Evolutionary conservation across 1,140 invertebrate genomes (phyloP), one percentile per base, ranked within the genome.

Genomic region (Galleria mellonella): DNA sequence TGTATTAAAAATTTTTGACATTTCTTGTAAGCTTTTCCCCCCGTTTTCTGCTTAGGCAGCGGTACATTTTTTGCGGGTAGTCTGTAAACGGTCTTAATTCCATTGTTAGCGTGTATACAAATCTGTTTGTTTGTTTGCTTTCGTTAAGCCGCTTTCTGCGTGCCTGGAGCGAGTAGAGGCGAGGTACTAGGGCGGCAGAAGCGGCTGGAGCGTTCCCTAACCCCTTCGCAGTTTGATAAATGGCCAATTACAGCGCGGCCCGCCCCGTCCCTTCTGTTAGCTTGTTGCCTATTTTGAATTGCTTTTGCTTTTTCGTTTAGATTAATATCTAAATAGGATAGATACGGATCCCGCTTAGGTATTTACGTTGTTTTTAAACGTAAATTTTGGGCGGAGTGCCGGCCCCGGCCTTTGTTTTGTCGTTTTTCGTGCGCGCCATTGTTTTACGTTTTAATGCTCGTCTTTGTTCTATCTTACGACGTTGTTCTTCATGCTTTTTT

Each of bases 161-260:
- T 52, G 51, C 43, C 35, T 42, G 56, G 47, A 51, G 57, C 59
- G 51, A 48, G 55, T 37, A 52, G 32, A 11, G 13, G 59, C 49
- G 52, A 52, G 37, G 67, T 62, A 74, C 72, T 65, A 78, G 75
- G 70, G 65, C 65, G 57, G 73, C 72, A 70, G 67, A 50, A 53
- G 43, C 65, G 64, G 57, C 62, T 56, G 69, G 64, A 77, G 75
- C 60, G 50, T 53, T 59, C 62, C 67, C 78, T 83, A 83, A 83
- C 81, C 86, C 84, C 83, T 85, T 87, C 81, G 71, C 78, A 70
- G 77, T 86, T 86, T 87, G 86, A 87, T 87, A 87, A 86, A 87
- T 86, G 83, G 86, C 86, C 83, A 87, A 87, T 87, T 87, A 87
- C 82, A 81, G 69, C 55, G 66, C 58, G 54, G 69, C 62, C 70